These are phyloP conservation scores for Elgonia sp. DNA, from an alignment of 2,888 invertebrate species.

Conservation along the genomic window DNA sequence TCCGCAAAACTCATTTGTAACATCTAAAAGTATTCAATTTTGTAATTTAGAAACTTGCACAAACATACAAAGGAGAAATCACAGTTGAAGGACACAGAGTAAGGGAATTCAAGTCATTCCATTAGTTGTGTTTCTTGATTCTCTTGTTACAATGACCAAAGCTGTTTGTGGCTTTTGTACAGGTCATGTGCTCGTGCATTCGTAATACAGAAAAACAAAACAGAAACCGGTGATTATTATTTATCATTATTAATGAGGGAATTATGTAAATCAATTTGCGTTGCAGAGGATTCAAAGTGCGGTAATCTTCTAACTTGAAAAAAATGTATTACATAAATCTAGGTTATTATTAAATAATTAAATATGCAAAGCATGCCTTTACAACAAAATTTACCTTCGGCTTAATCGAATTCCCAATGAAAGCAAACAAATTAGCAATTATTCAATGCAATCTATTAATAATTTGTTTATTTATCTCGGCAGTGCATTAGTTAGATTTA, in stretches of 20 bases:
- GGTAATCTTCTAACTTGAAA: constrained; percentile 12
- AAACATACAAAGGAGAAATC: constrained; percentile 54
- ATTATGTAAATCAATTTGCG: constrained; percentile 54
- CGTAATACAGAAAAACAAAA: constrained; percentile 31
- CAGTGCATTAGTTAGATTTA: not conserved
- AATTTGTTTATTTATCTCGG: not conserved
- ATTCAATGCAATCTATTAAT: not conserved
- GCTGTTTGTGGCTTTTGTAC: constrained; percentile 52
- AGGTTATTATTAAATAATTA: constrained; percentile 27
- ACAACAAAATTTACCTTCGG: not conserved
- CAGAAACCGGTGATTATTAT: constrained; percentile 42
- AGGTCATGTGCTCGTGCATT: constrained; percentile 50
- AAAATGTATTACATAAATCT: constrained; percentile 21
- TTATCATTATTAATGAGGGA: constrained; percentile 51
- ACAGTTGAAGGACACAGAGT: constrained; percentile 53
- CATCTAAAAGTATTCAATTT: constrained; percentile 12
- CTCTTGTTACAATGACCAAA: constrained; percentile 59
- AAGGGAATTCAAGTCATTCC: constrained; percentile 58
- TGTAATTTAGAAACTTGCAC: constrained; percentile 24
- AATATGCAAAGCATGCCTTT: not conserved
- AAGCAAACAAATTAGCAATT: not conserved
- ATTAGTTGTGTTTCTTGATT: constrained; percentile 59
- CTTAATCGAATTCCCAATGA: not conserved
- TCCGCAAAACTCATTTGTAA: too few species aligned
- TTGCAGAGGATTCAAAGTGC: constrained; percentile 41